A percentile compares a stretch with the other conserved stretches of the same genome.
phyloP scores from a whole-genome alignment of 2,888 invertebrate species.

The Heteromyza rotundicornis region DNA sequence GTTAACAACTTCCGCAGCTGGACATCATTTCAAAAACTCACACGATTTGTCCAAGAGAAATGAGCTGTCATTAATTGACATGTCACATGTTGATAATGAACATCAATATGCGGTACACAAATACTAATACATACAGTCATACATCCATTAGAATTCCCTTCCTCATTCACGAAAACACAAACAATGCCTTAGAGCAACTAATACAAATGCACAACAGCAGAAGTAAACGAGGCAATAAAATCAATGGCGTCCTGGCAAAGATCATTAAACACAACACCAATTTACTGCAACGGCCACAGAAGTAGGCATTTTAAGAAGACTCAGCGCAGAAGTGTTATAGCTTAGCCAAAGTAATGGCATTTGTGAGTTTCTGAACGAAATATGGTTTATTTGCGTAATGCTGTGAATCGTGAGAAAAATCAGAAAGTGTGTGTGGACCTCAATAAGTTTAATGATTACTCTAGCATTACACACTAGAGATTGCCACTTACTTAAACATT shows the following conservation, averaged over 20 bases:
- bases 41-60: constrained; percentile 29
- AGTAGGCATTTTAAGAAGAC: too few species aligned
- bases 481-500: too few species aligned
- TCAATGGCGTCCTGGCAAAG: constrained; percentile 41
- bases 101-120: constrained; percentile 8
- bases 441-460: too few species aligned
- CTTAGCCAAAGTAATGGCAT: background rate
- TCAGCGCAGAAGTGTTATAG: background rate
- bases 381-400: too few species aligned
- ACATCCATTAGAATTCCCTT: constrained; percentile 12
- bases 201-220: constrained; percentile 5
- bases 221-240: constrained; percentile 38
- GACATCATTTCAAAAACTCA: constrained; percentile 25
- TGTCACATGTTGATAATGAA: constrained; percentile 29
- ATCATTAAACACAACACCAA: constrained; percentile 38
- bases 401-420: too few species aligned
- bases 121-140: constrained; percentile 3
- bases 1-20: constrained; percentile 23
- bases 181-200: background rate
- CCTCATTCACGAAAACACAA: constrained; percentile 18
- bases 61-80: constrained; percentile 45
- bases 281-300: constrained; percentile 26
- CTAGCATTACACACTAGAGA: too few species aligned
- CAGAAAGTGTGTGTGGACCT: too few species aligned
- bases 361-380: too few species aligned